These are phyloP conservation scores for Glaucopsyche alexis DNA, from an alignment of 2,888 invertebrate genomes.

Conservation along the genomic window DNA sequence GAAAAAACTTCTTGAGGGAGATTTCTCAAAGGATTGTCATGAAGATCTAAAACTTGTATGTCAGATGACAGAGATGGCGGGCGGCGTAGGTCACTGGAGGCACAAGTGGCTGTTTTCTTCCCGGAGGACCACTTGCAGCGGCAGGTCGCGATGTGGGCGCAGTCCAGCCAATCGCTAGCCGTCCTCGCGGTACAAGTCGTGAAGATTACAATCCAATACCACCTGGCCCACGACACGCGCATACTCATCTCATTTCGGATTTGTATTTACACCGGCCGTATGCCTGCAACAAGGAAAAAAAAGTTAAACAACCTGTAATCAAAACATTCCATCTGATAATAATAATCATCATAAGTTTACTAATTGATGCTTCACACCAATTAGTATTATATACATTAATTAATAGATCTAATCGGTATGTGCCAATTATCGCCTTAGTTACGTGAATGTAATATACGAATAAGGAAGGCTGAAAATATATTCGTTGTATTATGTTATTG, in stretches of 20 bases:
- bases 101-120: conserved; percentile 93
- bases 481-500: not conserved
- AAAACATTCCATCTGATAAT: not conserved
- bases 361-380: not conserved
- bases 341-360: not conserved
- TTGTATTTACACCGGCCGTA: conserved; percentile 72
- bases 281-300: conserved; percentile 69
- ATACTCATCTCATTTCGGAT: conserved; percentile 79
- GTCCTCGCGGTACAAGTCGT: conserved; percentile 75
- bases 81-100: conserved; percentile 87
- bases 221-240: conserved; percentile 78
- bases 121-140: conserved; percentile 96
- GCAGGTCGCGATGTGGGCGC: conserved; percentile 90
- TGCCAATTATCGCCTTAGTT: not conserved
- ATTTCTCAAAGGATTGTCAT: conserved; percentile 87
- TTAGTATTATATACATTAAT: not conserved
- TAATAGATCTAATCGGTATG: not conserved
- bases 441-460: not conserved
- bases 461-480: not conserved
- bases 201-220: conserved; percentile 77
- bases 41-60: conserved; percentile 87
- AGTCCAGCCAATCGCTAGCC: conserved; percentile 90
- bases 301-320: not conserved
- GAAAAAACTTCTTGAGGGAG: conserved; percentile 90
- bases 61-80: conserved; percentile 83